Base-by-base conservation (phyloP, 2,888 invertebrate species). In the Lepeophtheirus nordmannii region DNA sequence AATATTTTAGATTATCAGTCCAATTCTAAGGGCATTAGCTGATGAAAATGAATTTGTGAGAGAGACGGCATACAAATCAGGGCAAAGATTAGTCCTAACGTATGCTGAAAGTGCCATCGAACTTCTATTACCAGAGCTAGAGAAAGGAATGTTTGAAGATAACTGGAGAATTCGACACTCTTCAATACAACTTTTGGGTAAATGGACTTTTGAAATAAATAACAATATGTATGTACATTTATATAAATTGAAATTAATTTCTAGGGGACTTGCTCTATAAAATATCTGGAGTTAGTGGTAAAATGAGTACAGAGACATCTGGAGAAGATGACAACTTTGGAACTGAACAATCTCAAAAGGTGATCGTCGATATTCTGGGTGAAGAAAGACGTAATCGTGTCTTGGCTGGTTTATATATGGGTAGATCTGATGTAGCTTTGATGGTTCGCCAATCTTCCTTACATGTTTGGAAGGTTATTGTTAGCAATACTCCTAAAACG, bases 381-480 rank as follows among this genome's bases (percentile, higher is more conserved):
- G 83, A 82, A 1, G 93, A 94, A 73, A 79, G 94, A 58, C 80
- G 96, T 65, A 94, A 97, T 77, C 79, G 92, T 37, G 96, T 98
- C 53, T 76, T 94, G 65, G 90, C 94, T 30, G 93, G 93, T 0
- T 23, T 65, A n/a, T 65, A 65, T 53, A 94, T 98, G 90, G 93
- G 94, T 3, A 81, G 97, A 67, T 93, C 93, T 64, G 97, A 98
- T 74, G 93, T 94, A 0, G 92, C 96, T 2, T 79, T 96, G 63
- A 89, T 93, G 86, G 97, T 97, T 30, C 82, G 97, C 0, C 97
- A 97, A 79, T 90, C 96, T 0, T 94, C 98, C 10, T 81, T 96
- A 67, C 98, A 98, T 76, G 97, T 98, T 0, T 98, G 98, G 98
- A 98, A 98, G 80, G 90, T 97, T 70, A 93, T 98, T 1, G 97